phyloP scores from a whole-genome alignment of 2,888 invertebrate genomes.

The Gastrophysa polygoni region DNA sequence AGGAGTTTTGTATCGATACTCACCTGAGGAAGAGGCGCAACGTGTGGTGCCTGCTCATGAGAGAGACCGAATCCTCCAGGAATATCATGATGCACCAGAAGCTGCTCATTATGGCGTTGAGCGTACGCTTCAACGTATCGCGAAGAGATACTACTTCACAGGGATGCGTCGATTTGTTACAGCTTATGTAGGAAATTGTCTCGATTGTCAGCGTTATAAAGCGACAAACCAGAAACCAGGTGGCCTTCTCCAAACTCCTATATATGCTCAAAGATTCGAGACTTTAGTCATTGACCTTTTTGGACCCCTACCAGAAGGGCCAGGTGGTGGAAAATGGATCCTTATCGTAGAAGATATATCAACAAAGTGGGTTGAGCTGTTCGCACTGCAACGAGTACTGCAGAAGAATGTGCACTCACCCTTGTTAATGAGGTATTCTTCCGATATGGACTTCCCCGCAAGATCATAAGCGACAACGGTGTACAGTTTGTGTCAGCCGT shows the following conservation, averaged over 20 bases:
- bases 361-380: slow-evolving; percentile 42
- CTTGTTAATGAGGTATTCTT: slow-evolving; percentile 43
- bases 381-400: slow-evolving; percentile 30
- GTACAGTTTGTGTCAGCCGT: slow-evolving; percentile 44
- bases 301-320: slow-evolving; percentile 30
- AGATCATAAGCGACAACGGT: slow-evolving; percentile 50
- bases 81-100: slow-evolving; percentile 18
- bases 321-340: slow-evolving; percentile 35
- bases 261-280: slow-evolving; percentile 30
- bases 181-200: slow-evolving; percentile 18
- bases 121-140: slow-evolving; percentile 34
- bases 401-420: slow-evolving; percentile 32
- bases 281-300: slow-evolving; percentile 34
- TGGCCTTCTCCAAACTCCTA: slow-evolving; percentile 29
- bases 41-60: slow-evolving; percentile 31
- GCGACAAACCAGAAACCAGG: slow-evolving; percentile 26
- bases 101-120: slow-evolving; percentile 21
- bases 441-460: slow-evolving; percentile 47
- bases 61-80: slow-evolving; percentile 6
- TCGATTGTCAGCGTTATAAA: slow-evolving; percentile 32
- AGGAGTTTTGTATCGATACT: slow-evolving; percentile 35
- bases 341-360: slow-evolving; percentile 42
- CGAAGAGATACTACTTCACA: slow-evolving; percentile 14
- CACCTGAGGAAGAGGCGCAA: slow-evolving; percentile 32
- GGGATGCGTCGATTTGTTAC: slow-evolving; percentile 28